Conservation (phyloP, 1,140 invertebrate genomes). For the Colletes latitarsis region DNA sequence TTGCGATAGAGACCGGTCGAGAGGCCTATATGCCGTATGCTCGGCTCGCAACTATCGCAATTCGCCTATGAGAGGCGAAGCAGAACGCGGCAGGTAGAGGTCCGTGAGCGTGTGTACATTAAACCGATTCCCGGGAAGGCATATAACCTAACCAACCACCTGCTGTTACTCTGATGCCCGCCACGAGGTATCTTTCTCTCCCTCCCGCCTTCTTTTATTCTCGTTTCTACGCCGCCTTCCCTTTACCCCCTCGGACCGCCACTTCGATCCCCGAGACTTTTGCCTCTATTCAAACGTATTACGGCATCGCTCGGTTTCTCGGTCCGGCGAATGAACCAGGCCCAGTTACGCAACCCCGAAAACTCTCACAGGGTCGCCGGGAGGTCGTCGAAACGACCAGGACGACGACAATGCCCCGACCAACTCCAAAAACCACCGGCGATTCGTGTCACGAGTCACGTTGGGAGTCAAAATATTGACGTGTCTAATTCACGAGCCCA, state of each 20-base stretch:
- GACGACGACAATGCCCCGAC: conserved; percentile 6
- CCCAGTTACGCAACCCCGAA: conserved; percentile 66
- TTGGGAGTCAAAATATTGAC: no score
- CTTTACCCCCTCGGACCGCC: not conserved
- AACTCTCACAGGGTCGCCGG: conserved; percentile 27
- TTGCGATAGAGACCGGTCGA: not conserved
- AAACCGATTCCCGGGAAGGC: conserved; percentile 70
- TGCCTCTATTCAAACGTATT: conserved; percentile 61
- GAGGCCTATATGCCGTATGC: not conserved
- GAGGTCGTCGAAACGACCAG: conserved; percentile 38
- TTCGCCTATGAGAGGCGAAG: conserved; percentile 48
- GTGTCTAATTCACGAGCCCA: no score
- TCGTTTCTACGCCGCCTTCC: conserved; percentile 21
- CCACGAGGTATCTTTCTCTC: conserved; percentile 53
- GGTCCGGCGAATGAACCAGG: conserved; percentile 40
- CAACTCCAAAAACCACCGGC: not conserved
- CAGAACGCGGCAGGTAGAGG: conserved; percentile 16
- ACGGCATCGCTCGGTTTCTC: conserved; percentile 65
- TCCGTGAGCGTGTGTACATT: conserved; percentile 49
- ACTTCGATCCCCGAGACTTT: conserved; percentile 1
- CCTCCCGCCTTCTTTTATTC: conserved; percentile 21
- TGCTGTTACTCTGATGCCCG: conserved; percentile 68
- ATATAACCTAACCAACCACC: conserved; percentile 71
- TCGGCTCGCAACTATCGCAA: conserved; percentile 18
- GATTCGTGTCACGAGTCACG: no score